Evolutionary conservation across 2,888 invertebrate species (phyloP), one percentile per base, ranked within the genome.

Genomic region (Mesoligia furuncula): DNA sequence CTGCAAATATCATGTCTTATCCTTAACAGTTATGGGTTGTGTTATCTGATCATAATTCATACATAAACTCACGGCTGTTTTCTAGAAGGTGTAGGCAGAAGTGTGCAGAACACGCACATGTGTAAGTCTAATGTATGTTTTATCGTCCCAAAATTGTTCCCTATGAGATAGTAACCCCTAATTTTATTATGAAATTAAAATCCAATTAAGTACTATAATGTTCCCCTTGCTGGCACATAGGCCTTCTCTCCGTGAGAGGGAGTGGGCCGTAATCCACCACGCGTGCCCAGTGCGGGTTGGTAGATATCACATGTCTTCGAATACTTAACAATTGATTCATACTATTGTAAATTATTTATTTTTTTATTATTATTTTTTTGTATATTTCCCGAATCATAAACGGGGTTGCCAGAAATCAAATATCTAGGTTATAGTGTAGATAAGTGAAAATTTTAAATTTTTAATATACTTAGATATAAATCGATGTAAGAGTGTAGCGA

Each of bases 401-500:
- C 77, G 79, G 74, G 77, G 70, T 75, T 80, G 85, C 73, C 81
- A 73, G 79, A 79, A 85, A 81, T 87, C 68, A 79, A 83, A 80
- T 80, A 62, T 67, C 13, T 85, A 83, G 62, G n/a, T 70, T 2
- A 51, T 73, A 74, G 65, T 76, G 72, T 85, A 78, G 79, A 77
- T 84, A 87, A 84, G 87, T 59, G 72, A 66, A 77, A 62, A 78
- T 77, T 84, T 80, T 7, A 77, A 64, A 45, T 57, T 73, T 84
- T 81, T 75, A 78, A 64, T 81, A 75, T 85, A 77, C 13, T 17
- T 82, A 77, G 77, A 0, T 74, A 2, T 73, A 81, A 74, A 13
- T 86, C 7, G 77, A 66, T 69, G 2, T 90, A 87, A 88, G 87
- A 76, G 77, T 79, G 85, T 90, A 90, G 87, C 87, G 90, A 90